phyloP scores from a whole-genome alignment of 1,140 invertebrate genomes.

The Tachypleus tridentatus region DNA sequence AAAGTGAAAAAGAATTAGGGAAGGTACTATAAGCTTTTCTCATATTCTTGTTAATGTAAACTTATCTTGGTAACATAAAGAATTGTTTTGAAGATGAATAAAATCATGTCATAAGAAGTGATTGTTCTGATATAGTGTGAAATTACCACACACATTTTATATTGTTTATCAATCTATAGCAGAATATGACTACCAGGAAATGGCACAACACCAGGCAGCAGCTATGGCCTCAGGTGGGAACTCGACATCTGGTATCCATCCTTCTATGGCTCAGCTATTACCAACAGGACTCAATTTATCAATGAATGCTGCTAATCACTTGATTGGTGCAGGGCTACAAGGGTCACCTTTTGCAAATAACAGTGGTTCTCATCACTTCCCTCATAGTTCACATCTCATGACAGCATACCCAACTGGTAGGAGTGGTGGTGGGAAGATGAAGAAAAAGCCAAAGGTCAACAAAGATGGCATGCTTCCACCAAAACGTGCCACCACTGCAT shows the following conservation, averaged over 20 bases:
- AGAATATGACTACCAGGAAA: conserved; percentile 24
- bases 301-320: conserved; percentile 21
- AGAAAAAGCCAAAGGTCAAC: conserved; percentile 26
- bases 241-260: conserved; percentile 19
- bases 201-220: conserved; percentile 22
- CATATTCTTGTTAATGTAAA: too few species aligned
- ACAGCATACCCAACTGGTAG: conserved; percentile 10
- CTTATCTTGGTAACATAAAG: too few species aligned
- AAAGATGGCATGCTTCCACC: conserved; percentile 27
- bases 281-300: conserved; percentile 24
- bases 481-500: conserved; percentile 27
- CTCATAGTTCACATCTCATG: conserved; percentile 6
- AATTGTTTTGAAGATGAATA: too few species aligned
- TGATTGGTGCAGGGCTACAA: conserved; percentile 8
- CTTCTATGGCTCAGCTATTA: conserved; percentile 19
- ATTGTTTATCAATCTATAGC: not conserved
- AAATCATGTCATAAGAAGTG: too few species aligned
- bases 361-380: conserved; percentile 16
- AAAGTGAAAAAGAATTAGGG: too few species aligned
- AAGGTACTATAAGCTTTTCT: too few species aligned
- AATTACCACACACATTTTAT: too few species aligned
- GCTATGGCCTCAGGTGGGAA: conserved; percentile 15
- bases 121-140: too few species aligned
- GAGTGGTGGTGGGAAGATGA: conserved; percentile 19
- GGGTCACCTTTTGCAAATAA: conserved; percentile 16